Base-by-base conservation (phyloP, 1,140 invertebrate genomes). In the Drosophila mauritiana region DNA sequence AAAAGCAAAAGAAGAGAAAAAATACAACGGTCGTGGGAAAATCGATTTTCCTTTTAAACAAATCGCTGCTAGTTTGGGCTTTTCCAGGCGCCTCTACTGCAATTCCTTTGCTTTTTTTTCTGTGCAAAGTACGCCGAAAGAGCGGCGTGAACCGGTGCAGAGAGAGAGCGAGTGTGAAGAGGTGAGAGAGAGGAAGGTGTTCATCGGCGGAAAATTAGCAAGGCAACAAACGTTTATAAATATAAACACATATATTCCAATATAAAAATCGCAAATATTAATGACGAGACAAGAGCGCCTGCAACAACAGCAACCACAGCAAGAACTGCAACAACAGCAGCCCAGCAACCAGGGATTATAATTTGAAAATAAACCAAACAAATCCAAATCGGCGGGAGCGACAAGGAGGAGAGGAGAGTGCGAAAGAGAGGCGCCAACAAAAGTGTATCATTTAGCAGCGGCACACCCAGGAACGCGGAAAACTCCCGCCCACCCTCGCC, bases 301-400 rank as follows among this genome's bases (percentile, higher is more conserved):
- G 1, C 20, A 22, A 22, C 20, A 22, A 22, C 20, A 48, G 1
- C 20, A 22, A 22, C 20, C 2, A 22, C 20, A 48, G 1, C 22
- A 39, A 64, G 46, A 65, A 58, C 36, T 31, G 45, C 43, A 74
- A 55, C 22, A 76, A 53, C 45, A 73, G 64, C 36, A n/a, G 6
- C 49, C 49, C 43, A 64, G 59, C 58, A 73, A 88, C 64, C 78
- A 46, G 61, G 59, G 59, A 58, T 72, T 59, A 54, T 46, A 42
- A 63, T 65, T 63, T 72, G 58, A 88, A 85, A 85, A 85, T 85
- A 85, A 85, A 75, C 82, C 82, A 85, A 85, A 85, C 82, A 85
- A 85, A 88, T 82, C 78, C 82, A 85, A 85, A 88, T 82, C 78
- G 72, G 59, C 80, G 49, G 15, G 25, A 40, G 54, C 37, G 17